Percentiles rank a stretch among this genome's conserved stretches.
phyloP scores from a whole-genome alignment of 2,888 invertebrate genomes.

The Latrodectus elegans region DNA sequence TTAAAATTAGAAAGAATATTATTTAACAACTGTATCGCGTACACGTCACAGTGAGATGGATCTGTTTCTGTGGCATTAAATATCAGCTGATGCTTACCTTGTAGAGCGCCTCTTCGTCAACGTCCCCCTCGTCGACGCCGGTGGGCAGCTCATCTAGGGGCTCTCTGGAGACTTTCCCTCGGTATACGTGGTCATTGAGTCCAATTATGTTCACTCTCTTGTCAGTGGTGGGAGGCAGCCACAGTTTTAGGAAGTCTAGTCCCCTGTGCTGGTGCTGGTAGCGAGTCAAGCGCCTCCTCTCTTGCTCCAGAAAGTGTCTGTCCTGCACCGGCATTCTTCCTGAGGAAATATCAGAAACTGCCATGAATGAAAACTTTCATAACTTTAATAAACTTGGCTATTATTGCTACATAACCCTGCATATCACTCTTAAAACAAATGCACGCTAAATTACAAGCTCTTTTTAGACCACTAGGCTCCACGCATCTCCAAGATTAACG shows the following conservation, averaged over 20 bases:
- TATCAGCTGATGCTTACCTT: conserved; percentile 6
- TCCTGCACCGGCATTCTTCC: neutral
- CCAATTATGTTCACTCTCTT: conserved; percentile 44
- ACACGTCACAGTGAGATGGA: no score
- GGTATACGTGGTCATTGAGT: conserved; percentile 28
- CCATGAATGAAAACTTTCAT: no score
- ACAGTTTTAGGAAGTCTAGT: conserved; percentile 28
- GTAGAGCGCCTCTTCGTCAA: conserved; percentile 36
- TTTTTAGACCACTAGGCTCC: no score
- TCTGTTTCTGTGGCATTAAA: no score
- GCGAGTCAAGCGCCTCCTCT: conserved; percentile 2
- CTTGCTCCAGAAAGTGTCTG: neutral
- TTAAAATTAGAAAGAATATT: neutral
- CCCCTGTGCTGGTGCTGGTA: conserved; percentile 53
- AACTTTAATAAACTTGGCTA: no score
- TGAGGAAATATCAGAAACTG: no score
- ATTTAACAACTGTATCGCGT: no score
- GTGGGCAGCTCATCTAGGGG: conserved; percentile 31
- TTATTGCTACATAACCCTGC: no score
- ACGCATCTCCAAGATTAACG: no score
- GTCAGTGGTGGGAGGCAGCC: conserved; percentile 37
- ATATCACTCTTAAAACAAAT: no score
- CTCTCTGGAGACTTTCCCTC: conserved; percentile 24
- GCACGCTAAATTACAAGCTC: no score
- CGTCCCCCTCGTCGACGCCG: conserved; percentile 8